These are phyloP conservation scores for Urocyon cinereoargenteus DNA, from an alignment of 2,797 vertebrate genomes.

Conservation along the genomic window DNA sequence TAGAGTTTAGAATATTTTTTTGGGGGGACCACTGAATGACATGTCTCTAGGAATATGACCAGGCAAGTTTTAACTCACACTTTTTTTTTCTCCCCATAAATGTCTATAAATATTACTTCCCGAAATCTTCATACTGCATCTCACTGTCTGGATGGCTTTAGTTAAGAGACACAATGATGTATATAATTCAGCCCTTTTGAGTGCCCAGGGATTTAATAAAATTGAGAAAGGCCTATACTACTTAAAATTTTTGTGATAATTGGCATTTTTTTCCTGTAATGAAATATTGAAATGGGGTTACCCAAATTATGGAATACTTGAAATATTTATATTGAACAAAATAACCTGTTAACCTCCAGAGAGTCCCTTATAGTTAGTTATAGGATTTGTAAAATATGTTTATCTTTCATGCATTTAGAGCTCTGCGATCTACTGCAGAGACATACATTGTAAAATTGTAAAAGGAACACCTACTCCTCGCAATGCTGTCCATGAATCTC, in stretches of 20 bases:
- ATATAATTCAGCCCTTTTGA: not conserved
- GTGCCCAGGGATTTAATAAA: not conserved
- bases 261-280: not conserved
- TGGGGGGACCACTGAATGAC: not conserved
- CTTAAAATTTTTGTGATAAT: not conserved
- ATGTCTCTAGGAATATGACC: not conserved
- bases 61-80: not conserved
- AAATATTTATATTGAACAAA: constrained; percentile 8
- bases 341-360: not conserved
- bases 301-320: not conserved
- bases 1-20: not conserved
- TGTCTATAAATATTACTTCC: not conserved
- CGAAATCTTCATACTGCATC: not conserved
- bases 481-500: not conserved
- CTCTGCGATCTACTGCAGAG: not conserved
- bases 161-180: not conserved
- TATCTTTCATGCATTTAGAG: not conserved
- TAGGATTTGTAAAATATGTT: not conserved
- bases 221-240: not conserved
- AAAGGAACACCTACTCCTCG: not conserved
- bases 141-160: not conserved
- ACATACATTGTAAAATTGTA: not conserved
- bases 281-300: not conserved
- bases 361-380: not conserved
- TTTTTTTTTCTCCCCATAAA: constrained; percentile 11